Evolutionary conservation across 2,797 vertebrate genomes (phyloP), one percentile per base, ranked within the genome.

Genomic region (Gadopsis marmoratus): DNA sequence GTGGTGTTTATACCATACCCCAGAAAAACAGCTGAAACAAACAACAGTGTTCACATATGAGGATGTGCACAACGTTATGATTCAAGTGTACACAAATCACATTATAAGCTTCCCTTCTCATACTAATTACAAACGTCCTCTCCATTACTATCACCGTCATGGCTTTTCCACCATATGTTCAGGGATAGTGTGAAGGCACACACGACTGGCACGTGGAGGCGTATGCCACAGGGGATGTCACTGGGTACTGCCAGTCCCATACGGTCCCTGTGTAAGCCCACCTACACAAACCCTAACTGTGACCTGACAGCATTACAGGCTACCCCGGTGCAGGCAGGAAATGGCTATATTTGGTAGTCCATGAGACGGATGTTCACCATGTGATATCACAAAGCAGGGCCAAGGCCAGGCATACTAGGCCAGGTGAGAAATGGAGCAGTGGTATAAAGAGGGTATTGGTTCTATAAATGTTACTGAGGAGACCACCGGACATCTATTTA

Each of bases 261-360:
- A 88, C 71, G 64, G 73, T 70, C 70, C 47, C 76, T 71, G 80
- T 86, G 83, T 68, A 87, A 87, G 71, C 84, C 91, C 87, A 82
- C 90, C 85, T 83, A 92, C 88, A 81, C 84, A 64, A 74, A 73
- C 68, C 69, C 80, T 69, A 61, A 75, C 88, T 88, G 89, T 76
- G 86, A 82, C 82, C 85, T 73, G 73, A 88, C 83, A 65, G 76
- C 74, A 53, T 82, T 60, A 43, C 76, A 83, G 74, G 74, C 83
- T 74, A 51, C 72, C 73, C 83, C 74, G 23, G 45, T 39, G 67
- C 85, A 68, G 59, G 70, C 85, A 90, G 93, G 93, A 94, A 87
- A 66, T 71, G 75, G 29, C 94, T 90, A 88, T 90, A 93, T 94
- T 91, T 93, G 93, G 93, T 78, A 39, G 31, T 72, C 66, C 0